Evolutionary conservation across 2,113 vertebrate species (phyloP).

Genomic region (Setophaga petechia): DNA sequence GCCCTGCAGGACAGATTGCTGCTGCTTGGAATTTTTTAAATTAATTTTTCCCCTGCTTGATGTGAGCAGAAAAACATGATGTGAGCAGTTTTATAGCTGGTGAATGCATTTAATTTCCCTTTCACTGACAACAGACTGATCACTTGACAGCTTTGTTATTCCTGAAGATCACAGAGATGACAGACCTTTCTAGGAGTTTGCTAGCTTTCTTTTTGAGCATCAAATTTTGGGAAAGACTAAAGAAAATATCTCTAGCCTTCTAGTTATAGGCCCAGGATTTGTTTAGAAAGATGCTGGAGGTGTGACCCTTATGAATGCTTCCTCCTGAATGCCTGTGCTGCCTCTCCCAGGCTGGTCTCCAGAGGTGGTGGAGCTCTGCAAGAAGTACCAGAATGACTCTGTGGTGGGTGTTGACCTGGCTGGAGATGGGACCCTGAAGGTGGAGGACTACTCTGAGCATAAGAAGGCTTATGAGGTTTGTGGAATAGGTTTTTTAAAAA

Average conservation of each 20-base stretch:
- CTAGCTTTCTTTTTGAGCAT: background rate
- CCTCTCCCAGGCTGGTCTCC: conserved; percentile 85
- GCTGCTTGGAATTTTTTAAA: background rate
- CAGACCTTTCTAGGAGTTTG: background rate
- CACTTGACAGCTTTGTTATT: background rate
- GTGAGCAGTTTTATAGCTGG: background rate
- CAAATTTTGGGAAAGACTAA: background rate
- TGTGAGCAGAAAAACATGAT: background rate
- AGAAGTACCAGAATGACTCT: conserved; percentile 83
- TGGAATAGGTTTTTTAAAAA: background rate
- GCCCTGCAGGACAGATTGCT: background rate
- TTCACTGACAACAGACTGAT: background rate
- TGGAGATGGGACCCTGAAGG: conserved; percentile 82
- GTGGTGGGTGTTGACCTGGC: conserved; percentile 94
- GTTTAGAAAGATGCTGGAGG: background rate
- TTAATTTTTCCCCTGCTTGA: background rate
- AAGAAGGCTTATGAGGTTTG: conserved; percentile 84
- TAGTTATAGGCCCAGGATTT: background rate
- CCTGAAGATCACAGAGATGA: background rate
- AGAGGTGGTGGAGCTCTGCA: conserved; percentile 89
- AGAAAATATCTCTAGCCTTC: background rate
- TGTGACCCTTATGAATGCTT: background rate
- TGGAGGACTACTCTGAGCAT: conserved; percentile 72
- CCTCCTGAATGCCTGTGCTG: background rate
- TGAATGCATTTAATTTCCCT: background rate